phyloP scores from a whole-genome alignment of 2,888 invertebrate species.

The Xestia c-nigrum region DNA sequence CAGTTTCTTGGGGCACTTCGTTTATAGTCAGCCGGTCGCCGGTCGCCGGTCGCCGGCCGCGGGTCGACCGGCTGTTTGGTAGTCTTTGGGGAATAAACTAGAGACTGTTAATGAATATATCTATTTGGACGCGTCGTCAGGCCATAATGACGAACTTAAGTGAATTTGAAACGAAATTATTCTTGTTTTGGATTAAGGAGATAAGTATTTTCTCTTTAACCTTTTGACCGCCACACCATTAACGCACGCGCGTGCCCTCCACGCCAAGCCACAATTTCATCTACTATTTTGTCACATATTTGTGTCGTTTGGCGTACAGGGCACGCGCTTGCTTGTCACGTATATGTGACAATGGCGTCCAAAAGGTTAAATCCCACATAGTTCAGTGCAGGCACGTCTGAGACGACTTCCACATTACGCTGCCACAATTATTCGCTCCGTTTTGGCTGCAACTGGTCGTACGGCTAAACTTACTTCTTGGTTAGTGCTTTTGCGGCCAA shows the following conservation, averaged over 20 bases:
- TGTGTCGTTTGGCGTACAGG: too few species aligned
- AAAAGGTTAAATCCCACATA: too few species aligned
- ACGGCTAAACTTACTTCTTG: background rate
- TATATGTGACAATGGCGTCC: too few species aligned
- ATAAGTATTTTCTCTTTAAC: background rate
- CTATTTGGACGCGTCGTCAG: conserved; percentile 5
- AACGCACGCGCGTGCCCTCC: too few species aligned
- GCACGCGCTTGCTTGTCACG: too few species aligned
- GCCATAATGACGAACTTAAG: conserved; percentile 1
- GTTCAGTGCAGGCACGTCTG: background rate
- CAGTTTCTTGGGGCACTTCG: conserved; percentile 39
- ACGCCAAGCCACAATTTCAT: too few species aligned
- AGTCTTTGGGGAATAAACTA: conserved; percentile 41
- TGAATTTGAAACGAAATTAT: conserved; percentile 21
- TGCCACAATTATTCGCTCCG: background rate
- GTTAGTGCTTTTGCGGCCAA: background rate
- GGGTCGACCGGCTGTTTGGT: conserved; percentile 26
- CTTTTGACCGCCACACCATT: too few species aligned
- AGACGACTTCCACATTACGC: background rate
- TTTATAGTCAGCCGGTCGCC: conserved; percentile 35
- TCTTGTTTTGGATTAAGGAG: background rate
- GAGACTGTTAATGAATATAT: conserved; percentile 43
- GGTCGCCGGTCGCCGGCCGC: conserved; percentile 11
- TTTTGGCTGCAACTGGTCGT: background rate
- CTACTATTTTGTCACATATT: too few species aligned